A percentile compares a stretch with the other conserved stretches of the same genome.
Conservation (phyloP, 1,140 invertebrate genomes). For the Archivesica marissinica region DNA sequence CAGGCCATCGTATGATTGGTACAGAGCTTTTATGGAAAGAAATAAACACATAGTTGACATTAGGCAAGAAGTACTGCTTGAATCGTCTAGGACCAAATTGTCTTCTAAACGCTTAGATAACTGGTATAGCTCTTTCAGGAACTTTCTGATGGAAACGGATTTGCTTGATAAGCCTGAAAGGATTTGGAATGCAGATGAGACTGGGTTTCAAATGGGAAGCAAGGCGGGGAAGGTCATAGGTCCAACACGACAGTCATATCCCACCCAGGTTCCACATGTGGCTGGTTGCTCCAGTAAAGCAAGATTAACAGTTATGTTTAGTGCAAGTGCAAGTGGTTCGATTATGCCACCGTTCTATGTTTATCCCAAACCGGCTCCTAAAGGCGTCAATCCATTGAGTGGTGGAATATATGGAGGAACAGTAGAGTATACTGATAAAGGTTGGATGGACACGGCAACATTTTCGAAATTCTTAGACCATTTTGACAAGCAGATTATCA, state of each 20-base stretch:
- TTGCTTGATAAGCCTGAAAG: constrained; percentile 18
- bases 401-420: not conserved
- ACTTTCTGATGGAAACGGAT: not conserved
- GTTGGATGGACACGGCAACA: constrained; percentile 52
- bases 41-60: constrained; percentile 18
- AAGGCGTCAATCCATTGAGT: constrained; percentile 22
- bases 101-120: not conserved
- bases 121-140: constrained; percentile 1
- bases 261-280: constrained; percentile 11
- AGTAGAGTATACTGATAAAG: constrained; percentile 60
- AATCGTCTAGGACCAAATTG: constrained; percentile 1
- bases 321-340: constrained; percentile 15
- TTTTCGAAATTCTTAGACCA: constrained; percentile 60
- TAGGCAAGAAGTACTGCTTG: constrained; percentile 31
- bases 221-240: constrained; percentile 8
- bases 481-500: constrained; percentile 56
- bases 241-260: not conserved
- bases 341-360: constrained; percentile 52
- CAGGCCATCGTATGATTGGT: constrained; percentile 16
- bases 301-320: constrained; percentile 23
- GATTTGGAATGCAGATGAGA: constrained; percentile 54
- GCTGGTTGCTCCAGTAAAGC: constrained; percentile 9
- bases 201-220: constrained; percentile 38
- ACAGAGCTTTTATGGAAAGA: constrained; percentile 43
- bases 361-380: constrained; percentile 10